A percentile compares a stretch with the other conserved stretches of the same genome.
phyloP scores from a whole-genome alignment of 2,797 vertebrate species.

The Pseudochirops corinnae region DNA sequence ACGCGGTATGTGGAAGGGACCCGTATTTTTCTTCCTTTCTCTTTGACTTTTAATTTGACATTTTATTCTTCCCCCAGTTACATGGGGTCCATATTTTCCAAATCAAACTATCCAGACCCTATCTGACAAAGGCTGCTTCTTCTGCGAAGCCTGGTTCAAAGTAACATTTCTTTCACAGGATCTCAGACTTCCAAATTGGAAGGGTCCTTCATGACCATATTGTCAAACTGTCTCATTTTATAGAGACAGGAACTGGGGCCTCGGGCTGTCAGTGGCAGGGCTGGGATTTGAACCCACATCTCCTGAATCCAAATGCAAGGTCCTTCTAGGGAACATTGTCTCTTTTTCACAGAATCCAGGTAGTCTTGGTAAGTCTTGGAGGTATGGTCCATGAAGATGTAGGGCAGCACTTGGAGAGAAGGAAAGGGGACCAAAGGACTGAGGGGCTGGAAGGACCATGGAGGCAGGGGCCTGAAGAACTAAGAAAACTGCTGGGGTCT shows the following conservation, averaged over 20 bases:
- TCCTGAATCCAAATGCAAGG: background rate
- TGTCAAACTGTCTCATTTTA: background rate
- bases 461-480: background rate
- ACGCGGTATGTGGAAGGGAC: background rate
- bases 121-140: background rate
- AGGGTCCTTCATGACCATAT: background rate
- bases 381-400: background rate
- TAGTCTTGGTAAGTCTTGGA: background rate
- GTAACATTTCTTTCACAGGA: background rate
- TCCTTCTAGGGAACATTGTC: background rate
- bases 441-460: background rate
- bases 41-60: too few species aligned
- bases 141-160: background rate
- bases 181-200: background rate
- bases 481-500: background rate
- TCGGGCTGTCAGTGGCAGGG: background rate
- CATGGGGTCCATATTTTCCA: background rate
- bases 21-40: background rate
- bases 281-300: background rate
- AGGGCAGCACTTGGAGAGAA: background rate
- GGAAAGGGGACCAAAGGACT: background rate
- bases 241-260: background rate
- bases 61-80: too few species aligned
- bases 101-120: background rate
- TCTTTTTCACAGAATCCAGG: background rate